Percentiles rank a stretch among this genome's conserved stretches.
Evolutionary conservation across 2,113 vertebrate species (phyloP).

Genomic region (Nipponia nippon): DNA sequence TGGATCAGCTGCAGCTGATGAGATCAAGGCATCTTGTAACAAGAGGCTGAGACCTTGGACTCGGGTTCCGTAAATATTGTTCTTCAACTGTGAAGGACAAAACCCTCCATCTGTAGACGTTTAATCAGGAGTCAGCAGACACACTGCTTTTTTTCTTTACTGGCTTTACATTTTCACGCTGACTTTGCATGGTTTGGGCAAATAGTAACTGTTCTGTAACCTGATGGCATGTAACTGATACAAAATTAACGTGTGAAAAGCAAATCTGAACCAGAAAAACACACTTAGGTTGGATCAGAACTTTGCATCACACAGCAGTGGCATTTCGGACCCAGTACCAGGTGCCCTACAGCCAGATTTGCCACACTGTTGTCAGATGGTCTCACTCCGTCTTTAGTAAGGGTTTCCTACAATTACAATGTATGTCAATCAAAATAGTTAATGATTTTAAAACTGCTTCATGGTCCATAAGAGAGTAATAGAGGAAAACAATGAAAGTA

Average conservation of each 20-base stretch:
- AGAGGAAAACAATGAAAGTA: not conserved
- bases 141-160: not conserved
- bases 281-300: not conserved
- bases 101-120: not conserved
- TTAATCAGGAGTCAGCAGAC: not conserved
- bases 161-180: not conserved
- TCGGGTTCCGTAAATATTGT: not conserved
- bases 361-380: not conserved
- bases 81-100: not conserved
- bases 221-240: not conserved
- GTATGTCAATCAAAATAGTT: not conserved
- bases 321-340: not conserved
- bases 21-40: not conserved
- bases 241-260: not conserved
- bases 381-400: not conserved
- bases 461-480: not conserved
- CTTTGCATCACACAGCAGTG: not conserved
- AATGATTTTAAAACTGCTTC: not conserved
- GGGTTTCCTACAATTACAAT: not conserved
- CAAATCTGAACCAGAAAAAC: not conserved
- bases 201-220: not conserved
- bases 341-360: not conserved
- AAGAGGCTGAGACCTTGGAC: not conserved
- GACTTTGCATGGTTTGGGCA: not conserved
- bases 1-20: not conserved